Percentiles rank a stretch among this genome's conserved stretches.
phyloP scores from a whole-genome alignment of 2,797 vertebrate genomes.

The Thamnophis elegans region DNA sequence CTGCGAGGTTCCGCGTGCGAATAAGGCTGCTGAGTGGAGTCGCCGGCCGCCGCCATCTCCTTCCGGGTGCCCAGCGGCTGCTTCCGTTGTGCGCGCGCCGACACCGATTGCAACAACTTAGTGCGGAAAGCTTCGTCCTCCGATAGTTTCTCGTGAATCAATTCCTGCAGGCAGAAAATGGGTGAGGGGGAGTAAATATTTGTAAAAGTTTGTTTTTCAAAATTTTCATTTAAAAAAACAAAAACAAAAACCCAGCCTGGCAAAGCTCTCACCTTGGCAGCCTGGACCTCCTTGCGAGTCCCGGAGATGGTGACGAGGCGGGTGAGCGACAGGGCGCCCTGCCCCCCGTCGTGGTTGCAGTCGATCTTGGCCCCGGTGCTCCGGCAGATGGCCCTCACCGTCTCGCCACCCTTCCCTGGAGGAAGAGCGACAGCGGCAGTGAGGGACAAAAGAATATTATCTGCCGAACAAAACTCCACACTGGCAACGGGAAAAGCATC shows the following conservation, averaged over 20 bases:
- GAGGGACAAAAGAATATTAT: neutral
- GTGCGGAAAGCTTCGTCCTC: constrained; percentile 78
- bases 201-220: too few species aligned
- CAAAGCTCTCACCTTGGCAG: constrained; percentile 77
- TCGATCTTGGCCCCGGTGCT: constrained; percentile 82
- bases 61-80: constrained; percentile 61
- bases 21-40: neutral
- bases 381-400: constrained; percentile 79
- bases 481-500: too few species aligned
- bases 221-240: too few species aligned
- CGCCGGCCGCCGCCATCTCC: constrained; percentile 36
- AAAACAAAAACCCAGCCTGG: neutral
- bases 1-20: accelerated
- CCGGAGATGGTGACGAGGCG: constrained; percentile 80
- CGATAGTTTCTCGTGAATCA: constrained; percentile 82
- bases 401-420: constrained; percentile 85
- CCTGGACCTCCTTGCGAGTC: constrained; percentile 77
- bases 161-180: constrained; percentile 66
- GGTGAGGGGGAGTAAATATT: too few species aligned
- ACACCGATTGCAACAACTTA: constrained; percentile 78
- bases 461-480: too few species aligned
- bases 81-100: constrained; percentile 74
- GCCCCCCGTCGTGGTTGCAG: constrained; percentile 71
- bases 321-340: constrained; percentile 48
- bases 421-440: neutral